Evolutionary conservation across 2,888 invertebrate genomes (phyloP).

Genomic region (Pandemis corylana): DNA sequence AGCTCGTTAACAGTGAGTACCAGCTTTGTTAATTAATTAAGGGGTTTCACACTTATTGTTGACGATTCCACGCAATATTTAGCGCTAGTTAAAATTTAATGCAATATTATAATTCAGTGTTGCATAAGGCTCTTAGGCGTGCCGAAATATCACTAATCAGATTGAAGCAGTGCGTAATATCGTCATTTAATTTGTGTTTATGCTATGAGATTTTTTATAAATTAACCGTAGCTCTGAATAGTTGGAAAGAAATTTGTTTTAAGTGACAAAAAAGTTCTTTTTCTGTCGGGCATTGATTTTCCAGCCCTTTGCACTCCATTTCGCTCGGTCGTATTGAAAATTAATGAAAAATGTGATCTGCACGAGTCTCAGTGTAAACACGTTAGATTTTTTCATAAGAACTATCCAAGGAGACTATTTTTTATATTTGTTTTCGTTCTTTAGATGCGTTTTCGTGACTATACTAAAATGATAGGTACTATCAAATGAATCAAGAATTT

Average conservation of each 20-base stretch:
- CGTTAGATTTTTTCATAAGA: constrained; percentile 17
- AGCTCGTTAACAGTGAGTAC: constrained; percentile 4
- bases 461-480: no score
- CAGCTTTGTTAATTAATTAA: constrained; percentile 30
- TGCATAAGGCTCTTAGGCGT: neutral
- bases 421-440: no score
- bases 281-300: constrained; percentile 27
- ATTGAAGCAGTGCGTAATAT: neutral
- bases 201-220: neutral
- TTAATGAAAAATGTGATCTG: constrained; percentile 21
- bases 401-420: neutral
- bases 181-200: neutral
- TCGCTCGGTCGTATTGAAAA: constrained; percentile 23
- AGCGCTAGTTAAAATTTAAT: neutral
- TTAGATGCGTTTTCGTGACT: no score
- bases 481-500: no score
- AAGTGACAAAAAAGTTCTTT: constrained; percentile 12
- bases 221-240: constrained; percentile 9
- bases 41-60: constrained; percentile 22
- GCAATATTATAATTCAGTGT: neutral
- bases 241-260: constrained; percentile 14
- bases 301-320: constrained; percentile 27
- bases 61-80: neutral
- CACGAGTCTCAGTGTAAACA: neutral
- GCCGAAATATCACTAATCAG: neutral